Percentiles rank a stretch among this genome's conserved stretches.
Conservation (phyloP, 1,140 invertebrate species). For the Dryas iulia region DNA sequence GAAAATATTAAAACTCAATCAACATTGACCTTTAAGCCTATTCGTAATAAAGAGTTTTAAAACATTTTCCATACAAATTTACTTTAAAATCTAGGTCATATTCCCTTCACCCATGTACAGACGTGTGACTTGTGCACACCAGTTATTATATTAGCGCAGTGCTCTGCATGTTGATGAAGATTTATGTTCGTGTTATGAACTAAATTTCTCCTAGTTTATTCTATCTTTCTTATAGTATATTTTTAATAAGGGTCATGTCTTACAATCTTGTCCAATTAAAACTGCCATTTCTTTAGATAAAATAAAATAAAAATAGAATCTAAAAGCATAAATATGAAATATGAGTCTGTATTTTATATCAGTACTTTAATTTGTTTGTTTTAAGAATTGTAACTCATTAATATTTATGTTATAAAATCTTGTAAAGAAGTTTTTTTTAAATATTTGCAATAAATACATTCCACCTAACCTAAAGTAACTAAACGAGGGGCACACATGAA, state of each 20-base stretch:
- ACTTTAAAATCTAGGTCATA: constrained; percentile 3
- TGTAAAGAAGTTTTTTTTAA: too few species aligned
- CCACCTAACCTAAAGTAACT: too few species aligned
- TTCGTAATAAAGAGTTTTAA: neutral
- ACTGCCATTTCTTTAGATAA: neutral
- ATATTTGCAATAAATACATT: too few species aligned
- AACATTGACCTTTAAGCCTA: neutral
- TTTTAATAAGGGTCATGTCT: neutral
- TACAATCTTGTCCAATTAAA: neutral
- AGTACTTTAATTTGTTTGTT: too few species aligned
- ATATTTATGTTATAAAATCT: too few species aligned
- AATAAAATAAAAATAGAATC: too few species aligned
- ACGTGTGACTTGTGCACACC: neutral
- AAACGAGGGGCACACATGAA: too few species aligned
- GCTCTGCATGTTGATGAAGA: constrained; percentile 18
- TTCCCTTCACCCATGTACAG: neutral
- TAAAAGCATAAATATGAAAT: too few species aligned
- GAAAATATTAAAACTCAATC: neutral
- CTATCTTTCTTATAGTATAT: neutral
- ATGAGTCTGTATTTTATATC: too few species aligned
- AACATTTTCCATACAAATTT: neutral
- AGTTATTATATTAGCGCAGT: constrained; percentile 5
- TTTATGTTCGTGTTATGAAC: constrained; percentile 13
- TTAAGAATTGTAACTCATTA: too few species aligned
- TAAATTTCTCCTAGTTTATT: neutral